phyloP scores from a whole-genome alignment of 2,797 vertebrate genomes.

The Hephaestus fuliginosus region DNA sequence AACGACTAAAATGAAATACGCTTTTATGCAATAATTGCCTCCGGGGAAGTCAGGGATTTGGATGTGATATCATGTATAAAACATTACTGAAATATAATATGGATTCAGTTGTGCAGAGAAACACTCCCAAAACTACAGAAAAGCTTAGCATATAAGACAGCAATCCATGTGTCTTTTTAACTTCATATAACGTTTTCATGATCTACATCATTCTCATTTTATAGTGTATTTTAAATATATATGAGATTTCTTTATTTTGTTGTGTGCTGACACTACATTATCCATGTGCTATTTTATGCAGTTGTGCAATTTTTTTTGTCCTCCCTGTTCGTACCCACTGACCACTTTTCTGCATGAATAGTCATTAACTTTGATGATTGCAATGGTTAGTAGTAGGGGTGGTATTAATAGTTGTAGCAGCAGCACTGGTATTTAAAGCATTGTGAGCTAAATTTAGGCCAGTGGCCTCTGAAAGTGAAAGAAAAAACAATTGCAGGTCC shows the following conservation, averaged over 20 bases:
- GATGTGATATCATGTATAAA: conserved; percentile 1
- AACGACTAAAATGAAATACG: conserved; percentile 33
- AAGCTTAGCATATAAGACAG: not conserved
- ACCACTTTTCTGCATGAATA: not conserved
- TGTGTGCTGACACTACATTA: not conserved
- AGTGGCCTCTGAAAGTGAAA: not conserved
- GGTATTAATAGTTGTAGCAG: not conserved
- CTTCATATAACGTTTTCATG: not conserved
- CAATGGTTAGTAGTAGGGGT: not conserved
- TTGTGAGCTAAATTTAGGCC: conserved; percentile 12
- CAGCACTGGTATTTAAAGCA: not conserved
- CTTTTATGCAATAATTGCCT: conserved; percentile 22
- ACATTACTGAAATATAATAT: not conserved
- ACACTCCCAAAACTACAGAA: not conserved
- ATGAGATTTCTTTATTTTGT: not conserved
- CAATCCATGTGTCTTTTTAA: not conserved
- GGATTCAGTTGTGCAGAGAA: not conserved
- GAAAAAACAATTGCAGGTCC: not conserved
- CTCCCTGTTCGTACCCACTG: not conserved
- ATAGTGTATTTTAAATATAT: too few relatives aligned
- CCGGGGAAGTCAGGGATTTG: conserved; percentile 28
- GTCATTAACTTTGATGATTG: not conserved
- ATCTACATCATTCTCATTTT: not conserved
- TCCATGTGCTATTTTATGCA: not conserved
- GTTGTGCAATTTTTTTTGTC: not conserved